phyloP scores from a whole-genome alignment of 2,888 invertebrate species.

The Scaptomyza reducta region DNA sequence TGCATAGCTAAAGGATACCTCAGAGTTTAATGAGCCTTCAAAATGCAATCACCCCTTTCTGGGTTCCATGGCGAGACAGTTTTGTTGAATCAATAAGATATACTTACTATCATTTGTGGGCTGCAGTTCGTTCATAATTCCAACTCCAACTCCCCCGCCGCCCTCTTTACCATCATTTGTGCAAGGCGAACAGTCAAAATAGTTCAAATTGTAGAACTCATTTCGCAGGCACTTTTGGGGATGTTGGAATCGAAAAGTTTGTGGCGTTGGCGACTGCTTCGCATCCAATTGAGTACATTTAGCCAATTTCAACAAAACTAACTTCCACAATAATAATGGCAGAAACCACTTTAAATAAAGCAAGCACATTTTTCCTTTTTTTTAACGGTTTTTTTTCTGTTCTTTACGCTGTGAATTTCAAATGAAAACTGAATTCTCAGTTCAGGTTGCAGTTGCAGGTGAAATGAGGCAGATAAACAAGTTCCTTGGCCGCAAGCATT shows the following conservation, averaged over 20 bases:
- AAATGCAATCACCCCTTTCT: slow-evolving; percentile 23
- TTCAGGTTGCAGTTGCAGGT: slow-evolving; percentile 63
- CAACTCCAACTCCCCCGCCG: slow-evolving; percentile 1
- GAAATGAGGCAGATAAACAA: slow-evolving; percentile 69
- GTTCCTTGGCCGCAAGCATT: slow-evolving; percentile 41
- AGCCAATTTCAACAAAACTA: slow-evolving; percentile 33
- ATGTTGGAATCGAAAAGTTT: slow-evolving; percentile 67
- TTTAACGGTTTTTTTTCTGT: background rate
- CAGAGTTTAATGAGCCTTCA: background rate
- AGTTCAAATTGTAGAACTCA: slow-evolving; percentile 85
- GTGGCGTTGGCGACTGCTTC: slow-evolving; percentile 41
- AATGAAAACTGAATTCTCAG: slow-evolving; percentile 59
- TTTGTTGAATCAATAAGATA: slow-evolving; percentile 73
- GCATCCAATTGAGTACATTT: slow-evolving; percentile 34
- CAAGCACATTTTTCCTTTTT: slow-evolving; percentile 48
- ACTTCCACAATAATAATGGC: slow-evolving; percentile 39
- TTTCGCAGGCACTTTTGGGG: slow-evolving; percentile 82
- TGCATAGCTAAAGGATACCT: background rate
- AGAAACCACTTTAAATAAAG: slow-evolving; percentile 42
- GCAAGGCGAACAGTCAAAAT: slow-evolving; percentile 85
- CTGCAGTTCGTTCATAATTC: slow-evolving; percentile 60
- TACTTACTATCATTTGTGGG: slow-evolving; percentile 72
- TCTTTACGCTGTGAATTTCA: slow-evolving; percentile 36
- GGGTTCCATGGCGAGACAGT: slow-evolving; percentile 4
- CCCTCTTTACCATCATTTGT: slow-evolving; percentile 56